Evolutionary conservation across 2,113 vertebrate species (phyloP), one percentile per base, ranked within the genome.

Genomic region (Petroica traversi): DNA sequence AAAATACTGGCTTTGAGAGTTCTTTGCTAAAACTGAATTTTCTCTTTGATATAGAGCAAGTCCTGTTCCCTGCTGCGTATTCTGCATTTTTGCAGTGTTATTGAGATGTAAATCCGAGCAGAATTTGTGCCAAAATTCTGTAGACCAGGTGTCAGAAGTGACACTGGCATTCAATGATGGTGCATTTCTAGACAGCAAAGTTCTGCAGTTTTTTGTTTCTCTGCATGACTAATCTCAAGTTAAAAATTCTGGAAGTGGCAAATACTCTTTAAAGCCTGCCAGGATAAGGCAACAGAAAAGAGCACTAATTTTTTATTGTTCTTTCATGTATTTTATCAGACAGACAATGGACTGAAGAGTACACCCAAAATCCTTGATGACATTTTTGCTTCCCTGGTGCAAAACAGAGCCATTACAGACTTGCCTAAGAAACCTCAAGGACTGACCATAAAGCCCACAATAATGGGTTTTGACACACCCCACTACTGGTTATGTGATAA

Each of bases 301-400:
- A 31, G 31, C 72, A 41, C 68, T 59, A 63, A 93, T 79, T 29
- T 68, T 19, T 33, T 38, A 5, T 72, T 55, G 3, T 40, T 83
- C 9, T 20, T 72, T 18, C 3, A 34, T 77, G 25, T 90, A 82
- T 43, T 94, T 43, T 33, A 94, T 93, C 90, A 98, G 98, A 96
- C 97, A 94, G 98, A 98, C 95, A 98, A 93, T 26, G 98, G 98
- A 66, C 96, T 98, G 64, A 98, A 98, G 92, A 98, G 95, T 82
- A 98, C 98, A 86, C 98, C 98, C 76, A 98, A 98, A 97, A 96
- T 98, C 77, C 98, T 98, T 7, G 98, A 98, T 96, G 98, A 98
- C 94, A 98, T 98, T 92, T 98, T 98, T 97, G 98, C 98, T 43
- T 98, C 98, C 28, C 95, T 98, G 84, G 98, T 98, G 64, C 98